Conservation (phyloP, 2,888 invertebrate species). For the Marronus borbonicus region DNA sequence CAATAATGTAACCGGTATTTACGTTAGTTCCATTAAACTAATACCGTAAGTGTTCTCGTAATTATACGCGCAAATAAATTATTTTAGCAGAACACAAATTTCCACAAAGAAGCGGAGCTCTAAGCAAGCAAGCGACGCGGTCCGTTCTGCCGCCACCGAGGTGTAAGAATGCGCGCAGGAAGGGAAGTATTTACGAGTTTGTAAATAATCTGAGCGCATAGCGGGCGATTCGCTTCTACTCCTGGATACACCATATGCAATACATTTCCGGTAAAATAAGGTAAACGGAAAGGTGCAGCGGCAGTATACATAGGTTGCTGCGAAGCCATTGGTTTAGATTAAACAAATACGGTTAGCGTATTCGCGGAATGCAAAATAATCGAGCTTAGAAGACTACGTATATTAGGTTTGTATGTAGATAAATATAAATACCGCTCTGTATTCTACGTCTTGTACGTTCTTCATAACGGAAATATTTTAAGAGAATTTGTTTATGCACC, state of each 20-base stretch:
- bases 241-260: constrained; percentile 28
- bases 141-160: constrained; percentile 42
- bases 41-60: constrained; percentile 49
- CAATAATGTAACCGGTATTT: constrained; percentile 50
- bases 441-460: not conserved
- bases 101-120: constrained; percentile 43
- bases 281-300: constrained; percentile 41
- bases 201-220: constrained; percentile 47
- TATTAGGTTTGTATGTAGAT: constrained; percentile 7
- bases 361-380: constrained; percentile 34
- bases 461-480: constrained; percentile 16
- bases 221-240: constrained; percentile 38
- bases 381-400: not conserved
- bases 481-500: constrained; percentile 5
- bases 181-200: constrained; percentile 48
- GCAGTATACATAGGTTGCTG: constrained; percentile 30
- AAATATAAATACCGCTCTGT: not conserved
- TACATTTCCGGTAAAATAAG: constrained; percentile 49
- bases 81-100: constrained; percentile 51
- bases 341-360: constrained; percentile 39
- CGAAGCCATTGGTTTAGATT: constrained; percentile 19
- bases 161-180: constrained; percentile 38
- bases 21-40: constrained; percentile 51
- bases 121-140: constrained; percentile 32
- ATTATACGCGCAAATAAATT: constrained; percentile 50